These are phyloP conservation scores for Athene noctua DNA, from an alignment of 2,113 vertebrate species.

Conservation along the genomic window DNA sequence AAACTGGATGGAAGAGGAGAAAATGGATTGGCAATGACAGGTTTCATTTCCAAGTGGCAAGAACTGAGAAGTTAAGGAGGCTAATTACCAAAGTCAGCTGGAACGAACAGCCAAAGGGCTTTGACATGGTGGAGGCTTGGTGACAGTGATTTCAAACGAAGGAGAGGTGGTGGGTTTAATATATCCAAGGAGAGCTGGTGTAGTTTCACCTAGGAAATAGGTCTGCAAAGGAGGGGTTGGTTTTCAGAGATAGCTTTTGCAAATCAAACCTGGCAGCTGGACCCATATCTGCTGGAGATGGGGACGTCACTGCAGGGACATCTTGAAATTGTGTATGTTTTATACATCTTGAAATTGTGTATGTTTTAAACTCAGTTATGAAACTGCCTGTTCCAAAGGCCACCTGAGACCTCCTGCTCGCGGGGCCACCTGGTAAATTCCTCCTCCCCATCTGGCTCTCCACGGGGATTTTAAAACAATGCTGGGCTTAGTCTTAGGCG, in stretches of 20 bases:
- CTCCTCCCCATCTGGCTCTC: neutral
- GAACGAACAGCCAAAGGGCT: neutral
- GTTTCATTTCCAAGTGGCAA: neutral
- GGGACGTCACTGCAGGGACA: neutral
- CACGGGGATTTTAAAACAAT: neutral
- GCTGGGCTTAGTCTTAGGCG: neutral
- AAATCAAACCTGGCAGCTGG: neutral
- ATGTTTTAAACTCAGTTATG: neutral
- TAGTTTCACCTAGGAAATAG: neutral
- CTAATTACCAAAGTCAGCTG: neutral
- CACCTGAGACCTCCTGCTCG: neutral
- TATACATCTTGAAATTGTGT: neutral
- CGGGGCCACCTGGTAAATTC: neutral
- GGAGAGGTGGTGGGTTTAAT: neutral
- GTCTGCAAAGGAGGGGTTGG: neutral
- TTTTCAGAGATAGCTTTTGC: neutral
- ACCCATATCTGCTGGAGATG: neutral
- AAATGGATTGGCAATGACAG: neutral
- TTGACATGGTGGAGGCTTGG: neutral
- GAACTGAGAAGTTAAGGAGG: neutral
- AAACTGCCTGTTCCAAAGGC: neutral
- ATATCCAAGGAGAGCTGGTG: neutral
- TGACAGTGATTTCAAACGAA: neutral
- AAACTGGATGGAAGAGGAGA: neutral
- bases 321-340: neutral